Base-by-base conservation (phyloP, 2,797 vertebrate species). In the Oreortyx pictus region DNA sequence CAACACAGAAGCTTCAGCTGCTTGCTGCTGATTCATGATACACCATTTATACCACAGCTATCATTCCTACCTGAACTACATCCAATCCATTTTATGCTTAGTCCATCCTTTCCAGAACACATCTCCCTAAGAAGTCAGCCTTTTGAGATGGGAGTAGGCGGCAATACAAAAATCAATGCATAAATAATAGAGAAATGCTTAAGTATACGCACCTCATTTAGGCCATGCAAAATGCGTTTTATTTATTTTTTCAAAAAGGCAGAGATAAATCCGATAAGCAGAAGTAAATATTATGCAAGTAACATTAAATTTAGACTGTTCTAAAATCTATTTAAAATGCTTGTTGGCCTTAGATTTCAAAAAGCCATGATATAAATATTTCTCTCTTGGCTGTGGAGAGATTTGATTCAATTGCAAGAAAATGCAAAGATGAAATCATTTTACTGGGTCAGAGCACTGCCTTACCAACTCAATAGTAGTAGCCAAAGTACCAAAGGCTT, bases 11-110 rank as follows among this genome's bases (percentile, higher is more conserved):
- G 31, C 60, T 89, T 43, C 50, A 75, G 84, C 54, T 90, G 52
- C 73, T 81, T 83, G 66, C 80, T 93, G 91, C 85, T 89, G 71
- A 93, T 87, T 93, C 82, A 92, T 56, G 67, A 91, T 70, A 81
- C 33, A 31, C 73, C 80, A 91, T 57, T 95, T 92, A 22, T 70
- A 91, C 78, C 77, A 83, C 61, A 84, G 92, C 56, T 89, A 91
- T 93, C 80, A 89, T 92, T 93, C 93, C 88, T 64, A 44, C 60
- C 89, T 96, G 94, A 96, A 96, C 89, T 82, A 92, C 74, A 89
- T 94, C 96, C 95, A 96, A 92, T 64, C 82, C 89, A 92, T 94
- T 96, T 94, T 83, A 73, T 95, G 87, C 77, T 89, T 89, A 83
- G 89, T 73, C 89, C 89, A 52, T 70, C 74, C 67, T 93, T 91